Evolutionary conservation across 2,113 vertebrate genomes (phyloP).

Genomic region (Bathybates hornii): DNA sequence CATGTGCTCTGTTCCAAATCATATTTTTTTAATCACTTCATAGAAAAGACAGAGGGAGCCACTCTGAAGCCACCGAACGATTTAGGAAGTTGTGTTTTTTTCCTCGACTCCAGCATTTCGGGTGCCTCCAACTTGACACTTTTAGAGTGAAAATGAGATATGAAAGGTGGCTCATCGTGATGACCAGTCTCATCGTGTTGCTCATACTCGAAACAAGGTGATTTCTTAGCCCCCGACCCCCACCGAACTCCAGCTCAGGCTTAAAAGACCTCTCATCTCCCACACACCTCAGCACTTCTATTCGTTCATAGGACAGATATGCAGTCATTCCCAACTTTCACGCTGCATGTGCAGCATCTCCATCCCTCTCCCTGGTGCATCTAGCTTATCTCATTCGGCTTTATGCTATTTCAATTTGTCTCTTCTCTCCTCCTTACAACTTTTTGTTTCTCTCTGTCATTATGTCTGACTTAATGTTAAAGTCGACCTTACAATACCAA

Average conservation of each 20-base stretch:
- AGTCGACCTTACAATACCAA: not conserved
- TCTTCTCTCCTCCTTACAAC: not conserved
- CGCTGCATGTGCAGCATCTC: not conserved
- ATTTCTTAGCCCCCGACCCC: not conserved
- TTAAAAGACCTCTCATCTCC: not conserved
- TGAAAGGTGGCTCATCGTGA: not conserved
- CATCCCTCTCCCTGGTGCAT: not conserved
- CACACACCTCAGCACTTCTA: not conserved
- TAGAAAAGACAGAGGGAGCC: not conserved
- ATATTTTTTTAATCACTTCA: not conserved
- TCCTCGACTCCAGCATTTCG: not conserved
- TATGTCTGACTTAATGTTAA: not conserved
- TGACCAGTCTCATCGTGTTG: not conserved
- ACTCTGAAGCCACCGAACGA: not conserved
- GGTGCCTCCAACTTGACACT: not conserved
- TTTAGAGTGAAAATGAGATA: not conserved
- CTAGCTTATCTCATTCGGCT: not conserved
- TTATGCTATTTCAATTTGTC: not conserved
- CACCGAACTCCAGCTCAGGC: not conserved
- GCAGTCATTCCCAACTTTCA: not conserved
- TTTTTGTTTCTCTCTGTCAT: not conserved
- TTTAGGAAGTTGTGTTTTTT: not conserved
- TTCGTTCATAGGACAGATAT: not conserved
- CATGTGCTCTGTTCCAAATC: not conserved
- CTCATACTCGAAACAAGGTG: not conserved